Conservation (phyloP, 2,797 vertebrate genomes). For the Schizopygopsis malacanthus region DNA sequence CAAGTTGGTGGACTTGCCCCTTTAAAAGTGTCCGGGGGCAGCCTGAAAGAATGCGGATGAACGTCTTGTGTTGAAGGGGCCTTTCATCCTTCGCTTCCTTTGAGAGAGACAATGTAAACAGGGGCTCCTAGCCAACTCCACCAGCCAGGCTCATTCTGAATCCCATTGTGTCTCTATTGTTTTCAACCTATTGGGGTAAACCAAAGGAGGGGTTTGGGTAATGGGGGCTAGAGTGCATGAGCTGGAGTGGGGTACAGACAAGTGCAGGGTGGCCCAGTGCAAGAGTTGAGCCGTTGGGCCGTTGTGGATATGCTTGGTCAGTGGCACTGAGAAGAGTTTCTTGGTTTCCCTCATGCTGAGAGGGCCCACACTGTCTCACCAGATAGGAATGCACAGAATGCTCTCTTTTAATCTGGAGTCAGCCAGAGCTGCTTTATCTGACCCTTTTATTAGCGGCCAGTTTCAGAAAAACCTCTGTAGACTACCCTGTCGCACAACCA, state of each 20-base stretch:
- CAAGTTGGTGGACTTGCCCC: slow-evolving; percentile 62
- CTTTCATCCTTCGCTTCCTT: slow-evolving; percentile 92
- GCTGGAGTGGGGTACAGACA: slow-evolving; percentile 24
- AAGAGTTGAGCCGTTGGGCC: neutral
- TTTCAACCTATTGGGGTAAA: slow-evolving; percentile 57
- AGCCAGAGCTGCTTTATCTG: slow-evolving; percentile 84
- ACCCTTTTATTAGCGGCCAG: slow-evolving; percentile 59
- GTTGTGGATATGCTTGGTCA: slow-evolving; percentile 42
- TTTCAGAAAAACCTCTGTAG: slow-evolving; percentile 45
- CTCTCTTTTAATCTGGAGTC: slow-evolving; percentile 91
- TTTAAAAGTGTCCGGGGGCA: slow-evolving; percentile 78
- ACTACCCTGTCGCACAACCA: slow-evolving; percentile 4
- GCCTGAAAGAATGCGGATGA: slow-evolving; percentile 74
- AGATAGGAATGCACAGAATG: slow-evolving; percentile 93
- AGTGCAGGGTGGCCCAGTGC: slow-evolving; percentile 27
- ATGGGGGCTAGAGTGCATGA: slow-evolving; percentile 15
- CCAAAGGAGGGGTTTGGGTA: slow-evolving; percentile 8
- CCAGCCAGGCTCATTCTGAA: slow-evolving; percentile 64
- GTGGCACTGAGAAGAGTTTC: slow-evolving; percentile 27
- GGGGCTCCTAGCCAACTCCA: slow-evolving; percentile 81
- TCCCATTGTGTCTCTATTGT: slow-evolving; percentile 64
- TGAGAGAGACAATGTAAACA: slow-evolving; percentile 94
- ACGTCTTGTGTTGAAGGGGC: slow-evolving; percentile 74
- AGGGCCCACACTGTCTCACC: slow-evolving; percentile 82
- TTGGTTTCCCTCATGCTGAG: slow-evolving; percentile 54